Percentiles rank a stretch among this genome's conserved stretches.
Evolutionary conservation across 1,140 invertebrate genomes (phyloP).

Genomic region (Macrostomum lignano): DNA sequence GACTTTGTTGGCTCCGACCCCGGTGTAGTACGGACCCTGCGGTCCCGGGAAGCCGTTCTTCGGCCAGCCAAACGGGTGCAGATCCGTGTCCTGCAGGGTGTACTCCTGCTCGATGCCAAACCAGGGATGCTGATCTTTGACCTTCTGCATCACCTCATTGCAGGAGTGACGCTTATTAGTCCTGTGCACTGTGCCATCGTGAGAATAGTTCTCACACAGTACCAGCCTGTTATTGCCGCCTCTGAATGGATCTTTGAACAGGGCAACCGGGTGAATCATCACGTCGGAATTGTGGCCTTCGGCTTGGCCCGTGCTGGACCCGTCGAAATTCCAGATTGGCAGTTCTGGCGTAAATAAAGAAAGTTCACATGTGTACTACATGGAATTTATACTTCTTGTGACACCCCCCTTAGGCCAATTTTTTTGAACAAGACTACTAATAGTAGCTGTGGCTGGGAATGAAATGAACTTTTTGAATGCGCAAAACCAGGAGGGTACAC

Average conservation of each 20-base stretch:
- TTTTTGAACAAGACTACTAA: no score
- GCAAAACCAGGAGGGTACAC: no score
- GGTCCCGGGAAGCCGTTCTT: slow-evolving; percentile 58
- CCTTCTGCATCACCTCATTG: slow-evolving; percentile 39
- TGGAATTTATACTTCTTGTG: no score
- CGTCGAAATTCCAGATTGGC: slow-evolving; percentile 80
- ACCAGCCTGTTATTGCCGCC: slow-evolving; percentile 57
- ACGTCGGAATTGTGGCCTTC: slow-evolving; percentile 46
- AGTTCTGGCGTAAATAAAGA: no score
- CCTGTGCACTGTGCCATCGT: no score
- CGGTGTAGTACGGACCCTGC: slow-evolving; percentile 60
- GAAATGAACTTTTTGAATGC: no score
- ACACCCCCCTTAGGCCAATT: no score
- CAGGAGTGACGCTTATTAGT: no score
- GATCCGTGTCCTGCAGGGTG: slow-evolving; percentile 50
- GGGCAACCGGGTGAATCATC: slow-evolving; percentile 51
- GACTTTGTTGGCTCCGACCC: slow-evolving; percentile 54
- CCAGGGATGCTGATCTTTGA: slow-evolving; percentile 50
- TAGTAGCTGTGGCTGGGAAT: no score
- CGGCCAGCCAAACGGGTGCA: slow-evolving; percentile 62
- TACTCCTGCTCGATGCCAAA: slow-evolving; percentile 75
- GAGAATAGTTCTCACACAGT: slow-evolving; percentile 49
- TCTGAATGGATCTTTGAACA: slow-evolving; percentile 67
- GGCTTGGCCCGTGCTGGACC: slow-evolving; percentile 38
- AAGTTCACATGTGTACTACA: no score